A percentile compares a stretch with the other conserved stretches of the same genome.
phyloP scores from a whole-genome alignment of 1,140 invertebrate species.

The Lasioglossum baleicum region DNA sequence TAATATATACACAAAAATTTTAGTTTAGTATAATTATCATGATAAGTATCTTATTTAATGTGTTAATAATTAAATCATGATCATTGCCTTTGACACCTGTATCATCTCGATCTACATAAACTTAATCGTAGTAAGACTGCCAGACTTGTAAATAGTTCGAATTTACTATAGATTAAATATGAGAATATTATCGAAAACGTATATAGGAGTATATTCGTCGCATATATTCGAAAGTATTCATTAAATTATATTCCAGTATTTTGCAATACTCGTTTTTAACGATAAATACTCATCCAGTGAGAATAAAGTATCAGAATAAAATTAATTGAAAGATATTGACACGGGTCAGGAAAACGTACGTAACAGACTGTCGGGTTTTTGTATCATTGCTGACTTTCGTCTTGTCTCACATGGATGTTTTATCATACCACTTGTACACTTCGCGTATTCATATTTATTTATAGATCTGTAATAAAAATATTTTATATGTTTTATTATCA shows the following conservation, averaged over 20 bases:
- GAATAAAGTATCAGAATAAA: conserved; percentile 50
- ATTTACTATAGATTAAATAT: conserved; percentile 55
- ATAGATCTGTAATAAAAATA: conserved; percentile 68
- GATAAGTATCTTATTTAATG: conserved; percentile 24
- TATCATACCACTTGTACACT: conserved; percentile 61
- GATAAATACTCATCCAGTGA: conserved; percentile 49
- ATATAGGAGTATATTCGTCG: conserved; percentile 50
- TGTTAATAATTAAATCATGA: conserved; percentile 35
- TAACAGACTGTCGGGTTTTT: conserved; percentile 65
- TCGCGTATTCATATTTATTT: conserved; percentile 60
- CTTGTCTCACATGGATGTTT: conserved; percentile 52
- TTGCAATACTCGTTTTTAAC: conserved; percentile 35
- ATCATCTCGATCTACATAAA: conserved; percentile 19
- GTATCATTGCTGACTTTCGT: conserved; percentile 36
- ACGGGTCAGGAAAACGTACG: conserved; percentile 70
- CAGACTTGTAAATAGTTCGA: conserved; percentile 45
- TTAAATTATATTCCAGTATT: conserved; percentile 46
- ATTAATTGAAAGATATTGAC: conserved; percentile 48
- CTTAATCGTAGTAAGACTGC: conserved; percentile 29
- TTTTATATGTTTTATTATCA: conserved; percentile 29
- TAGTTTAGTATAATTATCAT: conserved; percentile 39
- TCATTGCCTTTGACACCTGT: conserved; percentile 27
- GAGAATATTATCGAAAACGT: conserved; percentile 50
- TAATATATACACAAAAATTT: conserved; percentile 36
- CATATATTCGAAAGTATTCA: conserved; percentile 36